Evolutionary conservation across 2,888 invertebrate genomes (phyloP).

Genomic region (Tetragonula carbonaria): DNA sequence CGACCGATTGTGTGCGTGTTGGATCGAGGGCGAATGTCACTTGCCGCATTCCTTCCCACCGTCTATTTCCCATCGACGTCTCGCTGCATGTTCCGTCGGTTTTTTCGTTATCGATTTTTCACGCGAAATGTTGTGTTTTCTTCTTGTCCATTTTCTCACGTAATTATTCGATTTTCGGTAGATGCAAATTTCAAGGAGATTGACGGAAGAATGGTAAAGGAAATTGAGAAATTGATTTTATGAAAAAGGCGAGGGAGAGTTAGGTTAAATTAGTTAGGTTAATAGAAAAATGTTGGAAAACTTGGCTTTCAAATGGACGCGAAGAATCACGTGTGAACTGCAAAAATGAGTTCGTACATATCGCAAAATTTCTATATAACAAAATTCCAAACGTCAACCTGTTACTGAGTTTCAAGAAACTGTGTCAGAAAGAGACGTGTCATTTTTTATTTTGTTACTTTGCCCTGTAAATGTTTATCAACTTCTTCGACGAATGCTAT

Average conservation of each 20-base stretch:
- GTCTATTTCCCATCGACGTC: conserved; percentile 8
- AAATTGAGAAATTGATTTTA: neutral
- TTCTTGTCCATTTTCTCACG: neutral
- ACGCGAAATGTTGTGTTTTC: neutral
- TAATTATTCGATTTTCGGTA: too few species aligned
- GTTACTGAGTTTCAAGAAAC: too few species aligned
- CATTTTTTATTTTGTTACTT: too few species aligned
- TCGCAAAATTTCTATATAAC: too few species aligned
- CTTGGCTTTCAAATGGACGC: neutral
- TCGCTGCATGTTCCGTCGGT: neutral
- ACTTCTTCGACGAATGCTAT: too few species aligned
- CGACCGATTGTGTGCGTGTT: conserved; percentile 61
- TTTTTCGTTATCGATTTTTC: neutral
- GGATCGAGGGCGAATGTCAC: conserved; percentile 58
- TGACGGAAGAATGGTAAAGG: neutral
- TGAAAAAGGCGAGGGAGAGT: neutral
- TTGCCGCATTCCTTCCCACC: conserved; percentile 25
- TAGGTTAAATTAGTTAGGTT: neutral
- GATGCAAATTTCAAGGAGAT: neutral
- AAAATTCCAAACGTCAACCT: too few species aligned
- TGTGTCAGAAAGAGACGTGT: too few species aligned
- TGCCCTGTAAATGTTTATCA: too few species aligned
- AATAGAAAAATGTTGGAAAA: neutral
- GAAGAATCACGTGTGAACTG: neutral
- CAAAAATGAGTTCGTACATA: too few species aligned